Conservation (phyloP, 2,113 vertebrate species). For the Lycocorax pyrrhopterus region DNA sequence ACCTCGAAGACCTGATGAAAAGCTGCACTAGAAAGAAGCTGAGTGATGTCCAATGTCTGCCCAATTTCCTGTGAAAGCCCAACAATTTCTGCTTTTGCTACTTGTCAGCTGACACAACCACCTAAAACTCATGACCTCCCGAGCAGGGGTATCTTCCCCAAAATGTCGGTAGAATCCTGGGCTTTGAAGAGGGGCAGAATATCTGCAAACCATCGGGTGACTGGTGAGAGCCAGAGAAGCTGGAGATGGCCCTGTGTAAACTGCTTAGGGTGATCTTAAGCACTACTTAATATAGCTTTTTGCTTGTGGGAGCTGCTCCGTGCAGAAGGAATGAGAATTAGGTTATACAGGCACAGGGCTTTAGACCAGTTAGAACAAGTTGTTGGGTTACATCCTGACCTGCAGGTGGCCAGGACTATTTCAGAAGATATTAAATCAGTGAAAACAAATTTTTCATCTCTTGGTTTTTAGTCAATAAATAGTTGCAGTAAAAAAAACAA, state of each 20-base stretch:
- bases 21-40: neutral
- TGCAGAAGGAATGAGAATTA: neutral
- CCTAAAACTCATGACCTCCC: neutral
- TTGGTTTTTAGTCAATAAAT: neutral
- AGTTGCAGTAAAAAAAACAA: neutral
- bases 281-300: neutral
- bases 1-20: constrained; percentile 45
- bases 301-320: neutral
- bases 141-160: neutral
- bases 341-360: neutral
- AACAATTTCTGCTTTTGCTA: neutral
- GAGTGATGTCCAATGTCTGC: constrained; percentile 16
- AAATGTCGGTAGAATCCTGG: neutral
- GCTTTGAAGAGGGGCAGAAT: neutral
- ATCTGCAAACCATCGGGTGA: neutral
- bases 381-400: neutral
- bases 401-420: neutral
- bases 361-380: neutral
- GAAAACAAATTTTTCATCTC: neutral
- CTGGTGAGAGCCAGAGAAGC: neutral
- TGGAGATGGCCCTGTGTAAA: neutral
- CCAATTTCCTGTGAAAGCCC: constrained; percentile 24
- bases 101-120: neutral
- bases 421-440: neutral
- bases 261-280: constrained; percentile 30